Percentiles rank a stretch among this genome's conserved stretches.
Evolutionary conservation across 2,113 vertebrate genomes (phyloP).

Genomic region (Hylia prasina): DNA sequence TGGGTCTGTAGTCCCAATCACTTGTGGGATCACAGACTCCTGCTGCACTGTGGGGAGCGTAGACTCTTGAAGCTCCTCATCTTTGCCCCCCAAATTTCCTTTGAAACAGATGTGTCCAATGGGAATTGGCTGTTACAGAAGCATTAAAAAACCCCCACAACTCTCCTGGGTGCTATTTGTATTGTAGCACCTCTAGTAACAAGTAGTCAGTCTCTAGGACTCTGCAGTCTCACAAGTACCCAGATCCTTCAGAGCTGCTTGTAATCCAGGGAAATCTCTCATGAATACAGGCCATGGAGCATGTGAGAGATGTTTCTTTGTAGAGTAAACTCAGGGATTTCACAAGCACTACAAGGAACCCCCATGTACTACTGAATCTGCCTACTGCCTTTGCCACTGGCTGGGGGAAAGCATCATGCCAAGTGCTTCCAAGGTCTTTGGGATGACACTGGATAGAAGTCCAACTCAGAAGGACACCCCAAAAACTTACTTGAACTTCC

Average conservation of each 20-base stretch:
- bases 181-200: neutral
- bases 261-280: neutral
- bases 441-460: neutral
- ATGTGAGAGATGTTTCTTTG: neutral
- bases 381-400: neutral
- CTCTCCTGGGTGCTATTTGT: neutral
- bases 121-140: neutral
- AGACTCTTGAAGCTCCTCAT: neutral
- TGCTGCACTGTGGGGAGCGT: fast-evolving
- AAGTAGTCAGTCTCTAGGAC: neutral
- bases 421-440: neutral
- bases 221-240: neutral
- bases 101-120: neutral
- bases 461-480: neutral
- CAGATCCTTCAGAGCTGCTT: neutral
- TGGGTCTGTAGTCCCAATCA: neutral
- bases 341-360: neutral
- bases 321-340: conserved; percentile 30
- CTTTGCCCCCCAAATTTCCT: neutral
- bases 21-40: neutral
- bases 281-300: neutral
- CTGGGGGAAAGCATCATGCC: neutral
- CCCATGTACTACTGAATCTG: neutral
- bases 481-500: neutral
- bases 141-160: neutral